Evolutionary conservation across 2,888 invertebrate genomes (phyloP), one percentile per base, ranked within the genome.

Genomic region (Oscheius sp.): DNA sequence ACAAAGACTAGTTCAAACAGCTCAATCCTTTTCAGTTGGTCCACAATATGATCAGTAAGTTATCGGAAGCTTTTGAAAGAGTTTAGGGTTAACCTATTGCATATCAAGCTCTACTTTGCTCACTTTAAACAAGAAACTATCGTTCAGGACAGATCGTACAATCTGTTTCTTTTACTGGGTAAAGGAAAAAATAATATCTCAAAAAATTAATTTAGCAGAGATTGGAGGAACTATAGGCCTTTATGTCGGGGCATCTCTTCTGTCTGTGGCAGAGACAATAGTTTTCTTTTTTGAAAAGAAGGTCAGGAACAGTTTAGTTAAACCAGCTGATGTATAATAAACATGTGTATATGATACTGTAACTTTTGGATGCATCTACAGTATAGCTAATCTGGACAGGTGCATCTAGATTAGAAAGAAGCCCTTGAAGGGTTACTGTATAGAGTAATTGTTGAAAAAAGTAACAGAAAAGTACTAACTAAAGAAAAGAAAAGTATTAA

Each of bases 201-300:
- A 12, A 20, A 6, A 12, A 20, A 4, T 20, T 38, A 32, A 24
- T 78, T 56, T 54, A 80, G 82, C 82, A 64, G 82, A 82, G 61
- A 82, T 82, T 30, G 82, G 82, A 71, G 82, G 82, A 49, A 82
- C 82, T n/a, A 82, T 82, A 47, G 82, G 82, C 20, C 54, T 82
- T 8, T 82, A 82, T 56, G 80, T 82, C 0, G 82, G 82, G 12
- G 82, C 82, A 2, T 78, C 82, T 5, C 70, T 82, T 38, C 67
- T 82, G 2, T 75, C 78, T 3, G 74, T 77, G 2, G 81, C 80
- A 22, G 82, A 82, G 54, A 80, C 81, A 0, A 49, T 82, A 24
- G 79, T 80, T 9, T 82, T 81, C 67, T 77, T 82, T 36, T 79
- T 82, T 50, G 81, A 82, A 56, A 70, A 74, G 44, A 72, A 72